Evolutionary conservation across 2,797 vertebrate genomes (phyloP), one percentile per base, ranked within the genome.

Genomic region (Anguilla marmorata): DNA sequence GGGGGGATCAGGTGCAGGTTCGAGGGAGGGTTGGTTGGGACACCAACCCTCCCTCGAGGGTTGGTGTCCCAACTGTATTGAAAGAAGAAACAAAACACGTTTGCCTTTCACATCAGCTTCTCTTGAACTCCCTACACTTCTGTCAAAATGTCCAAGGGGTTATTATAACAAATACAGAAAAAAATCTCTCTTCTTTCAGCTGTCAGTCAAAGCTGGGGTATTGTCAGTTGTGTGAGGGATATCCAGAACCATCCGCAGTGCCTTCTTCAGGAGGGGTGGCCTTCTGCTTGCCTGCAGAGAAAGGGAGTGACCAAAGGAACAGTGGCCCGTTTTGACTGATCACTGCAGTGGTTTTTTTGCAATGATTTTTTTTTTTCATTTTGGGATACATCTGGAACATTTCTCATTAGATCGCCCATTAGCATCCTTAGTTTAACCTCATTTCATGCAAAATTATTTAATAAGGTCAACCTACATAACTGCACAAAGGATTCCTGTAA

Each of bases 171-270:
- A 37, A 41, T 2, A 48, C 21, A 50, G 1, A 48, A 50, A 82
- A 79, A 82, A 24, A 48, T 24, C 79, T 45, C 16, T 82, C 79
- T 76, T 76, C 6, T 30, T 66, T 30, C 63, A 79, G 66, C 54
- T 85, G 84, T 88, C 33, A 85, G 52, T 88, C 83, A 82, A 50
- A 82, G 79, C 79, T 16, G 45, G 84, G 50, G 24, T 66, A 24
- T 74, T 37, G 27, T 58, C 56, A 50, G 37, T 60, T 84, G 56
- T 12, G 69, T 58, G 50, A 56, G 11, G 69, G 83, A 88, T 84
- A 37, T 85, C 48, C 63, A 52, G 84, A 45, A 76, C 52, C 16
- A 74, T 85, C n/a, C 69, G 1, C 87, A 88, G 87, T 88, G 87
- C 87, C 87, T 88, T 88, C 3, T n/a, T 74, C 83, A 48, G 87